Base-by-base conservation (phyloP, 2,797 vertebrate species). In the Eutrigla gurnardus region DNA sequence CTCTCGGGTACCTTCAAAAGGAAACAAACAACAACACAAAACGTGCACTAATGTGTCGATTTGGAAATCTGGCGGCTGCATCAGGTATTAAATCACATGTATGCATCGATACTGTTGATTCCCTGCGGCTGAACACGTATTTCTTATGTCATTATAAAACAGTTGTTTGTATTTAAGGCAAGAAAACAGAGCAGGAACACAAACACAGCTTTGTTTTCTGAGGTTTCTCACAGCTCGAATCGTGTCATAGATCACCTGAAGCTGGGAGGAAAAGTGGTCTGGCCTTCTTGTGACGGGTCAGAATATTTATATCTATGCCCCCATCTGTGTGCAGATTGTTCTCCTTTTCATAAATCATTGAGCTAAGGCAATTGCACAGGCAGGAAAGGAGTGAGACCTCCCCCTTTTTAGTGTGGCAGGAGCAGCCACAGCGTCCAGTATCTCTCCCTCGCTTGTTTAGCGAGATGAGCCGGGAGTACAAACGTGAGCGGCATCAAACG, bases 331-430 rank as follows among this genome's bases (percentile, higher is more conserved):
- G 49, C 73, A 87, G 75, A 92, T 91, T 91, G 89, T 91, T 93
- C 85, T 90, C 66, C 84, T 92, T 93, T 93, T 93, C 84, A 92
- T 94, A 94, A 93, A 93, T 94, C 92, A 92, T 86, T 93, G 87
- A 89, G 86, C 92, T 91, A 91, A 95, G 83, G 91, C 92, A 93
- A 94, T 93, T 95, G 86, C 93, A 93, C 93, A 85, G 67, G 65
- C 87, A 83, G 68, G 78, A 82, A 25, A 82, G 81, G 80, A 92
- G 87, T 80, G 83, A 78, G 88, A 83, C 68, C 85, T 85, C 82
- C 77, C 82, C 71, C 42, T 12, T 13, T 13, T 73, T 69, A 68
- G 62, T 78, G 86, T 77, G 71, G 64, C 83, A 80, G 82, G 64
- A 80, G 78, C 88, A 83, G 80, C 84, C 79, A 78, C 86, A 74